Evolutionary conservation across 2,113 vertebrate species (phyloP), one percentile per base, ranked within the genome.

Genomic region (Ciconia boyciana): DNA sequence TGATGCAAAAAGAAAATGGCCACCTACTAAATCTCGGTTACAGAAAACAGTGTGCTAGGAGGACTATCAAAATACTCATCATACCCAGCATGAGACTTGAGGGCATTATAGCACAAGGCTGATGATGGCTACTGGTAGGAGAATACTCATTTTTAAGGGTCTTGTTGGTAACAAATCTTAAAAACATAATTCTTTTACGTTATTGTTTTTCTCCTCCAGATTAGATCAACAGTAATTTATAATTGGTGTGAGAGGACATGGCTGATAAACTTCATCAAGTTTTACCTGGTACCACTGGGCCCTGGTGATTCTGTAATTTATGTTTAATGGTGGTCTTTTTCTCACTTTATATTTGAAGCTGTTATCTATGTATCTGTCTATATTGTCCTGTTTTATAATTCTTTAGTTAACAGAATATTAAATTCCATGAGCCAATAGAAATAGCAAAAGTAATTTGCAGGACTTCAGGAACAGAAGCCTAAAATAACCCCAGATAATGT

Each of bases 1-100:
- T 57, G 51, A 32, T 29, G 55, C 29, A 52, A 61, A 55, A 84
- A 60, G 49, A 39, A 57, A 91, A 52, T 4, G 11, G 16, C 6
- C 7, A 12, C 14, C 32, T 34, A n/a, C 43, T 72, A 68, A 54
- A 62, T 36, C 28, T 52, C 36, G 61, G 11, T 21, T 39, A 66
- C 1, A 20, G 41, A 46, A 66, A 81, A 17, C 12, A 68, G 10
- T 0, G 0, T 12, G 2, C 9, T 36, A 68, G 46, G 9, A 77
- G 6, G 21, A 22, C 24, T 61, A 32, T 21, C 14, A 54, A 68
- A 90, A 88, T 3, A 14, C 22, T 57, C 21, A 44, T 54, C 22
- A 18, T 12, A 34, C 14, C 34, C 26, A 88, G 21, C 13, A 52
- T 41, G 19, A 85, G 14, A 26, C 20, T 16, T 68, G 21, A 64